These are phyloP conservation scores for Rhopalosiphum padi DNA, from an alignment of 1,140 invertebrate species.

Conservation along the genomic window DNA sequence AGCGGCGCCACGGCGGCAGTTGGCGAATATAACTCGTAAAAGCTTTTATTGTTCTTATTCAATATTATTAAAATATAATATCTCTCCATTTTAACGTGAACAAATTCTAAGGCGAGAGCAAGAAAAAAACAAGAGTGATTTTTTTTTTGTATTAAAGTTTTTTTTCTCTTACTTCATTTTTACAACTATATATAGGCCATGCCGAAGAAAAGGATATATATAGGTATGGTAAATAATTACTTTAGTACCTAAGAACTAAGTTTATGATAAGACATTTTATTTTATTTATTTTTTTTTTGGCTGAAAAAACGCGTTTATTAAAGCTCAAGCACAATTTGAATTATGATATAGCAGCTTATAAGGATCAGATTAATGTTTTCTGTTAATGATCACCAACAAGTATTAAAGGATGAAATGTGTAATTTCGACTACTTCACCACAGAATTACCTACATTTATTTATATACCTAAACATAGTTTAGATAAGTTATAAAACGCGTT, in stretches of 20 bases:
- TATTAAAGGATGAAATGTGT: no score
- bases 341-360: neutral
- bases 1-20: no score
- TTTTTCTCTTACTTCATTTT: neutral
- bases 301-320: neutral
- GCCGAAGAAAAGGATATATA: neutral
- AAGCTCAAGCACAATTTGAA: neutral
- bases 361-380: no score
- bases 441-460: no score
- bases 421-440: no score
- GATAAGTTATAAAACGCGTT: no score
- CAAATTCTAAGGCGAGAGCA: neutral
- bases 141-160: neutral
- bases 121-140: neutral
- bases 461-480: no score
- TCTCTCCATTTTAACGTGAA: neutral
- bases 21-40: neutral
- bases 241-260: neutral
- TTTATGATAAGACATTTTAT: neutral
- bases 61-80: neutral
- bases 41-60: neutral
- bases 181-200: neutral
- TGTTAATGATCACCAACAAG: no score
- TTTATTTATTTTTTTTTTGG: no score
- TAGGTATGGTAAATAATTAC: neutral